Evolutionary conservation across 2,888 invertebrate species (phyloP), one percentile per base, ranked within the genome.

Genomic region (Abrostola triplasia): DNA sequence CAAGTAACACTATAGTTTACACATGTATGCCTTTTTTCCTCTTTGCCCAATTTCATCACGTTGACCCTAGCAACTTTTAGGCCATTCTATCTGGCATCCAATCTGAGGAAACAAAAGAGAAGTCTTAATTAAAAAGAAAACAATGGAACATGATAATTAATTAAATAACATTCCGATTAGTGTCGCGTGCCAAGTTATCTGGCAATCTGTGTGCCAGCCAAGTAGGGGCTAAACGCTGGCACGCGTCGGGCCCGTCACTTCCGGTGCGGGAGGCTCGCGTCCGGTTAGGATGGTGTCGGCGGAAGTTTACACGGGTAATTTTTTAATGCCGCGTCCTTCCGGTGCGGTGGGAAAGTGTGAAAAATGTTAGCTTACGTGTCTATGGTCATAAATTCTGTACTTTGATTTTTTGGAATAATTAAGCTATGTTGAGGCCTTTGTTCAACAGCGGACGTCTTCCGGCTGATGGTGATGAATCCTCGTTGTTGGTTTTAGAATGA

Each of bases 161-260:
- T 81, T 67, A 68, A 73, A 70, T 71, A 63, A 76, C 64, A 73
- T 10, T 38, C 37, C 59, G 57, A 71, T 66, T 64, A 70, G 60
- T 65, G 74, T 71, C 64, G 68, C 78, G 70, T 76, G 73, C 62
- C 59, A 44, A 36, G 59, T 73, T 82, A 83, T 83, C 83, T 54
- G 44, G 35, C 63, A 73, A 73, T 76, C 77, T 24, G 70, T 57
- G 53, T 65, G 64, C 42, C 67, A 58, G 60, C 67, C 66, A 70
- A 61, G n/a, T n/a, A n/a, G 64, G 59, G 82, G 82, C 53, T 81
- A 86, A 88, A 80, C 76, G 85, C 64, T 73, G 83, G 77, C 88
- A 83, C 84, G 79, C 83, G 86, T 51, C 65, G 59, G 64, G 62
- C 76, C 76, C 78, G 76, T 47, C 85, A 81, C 56, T 67, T 81